These are phyloP conservation scores for Cynopterus sphinx DNA, from an alignment of 2,797 vertebrate species.

Conservation along the genomic window DNA sequence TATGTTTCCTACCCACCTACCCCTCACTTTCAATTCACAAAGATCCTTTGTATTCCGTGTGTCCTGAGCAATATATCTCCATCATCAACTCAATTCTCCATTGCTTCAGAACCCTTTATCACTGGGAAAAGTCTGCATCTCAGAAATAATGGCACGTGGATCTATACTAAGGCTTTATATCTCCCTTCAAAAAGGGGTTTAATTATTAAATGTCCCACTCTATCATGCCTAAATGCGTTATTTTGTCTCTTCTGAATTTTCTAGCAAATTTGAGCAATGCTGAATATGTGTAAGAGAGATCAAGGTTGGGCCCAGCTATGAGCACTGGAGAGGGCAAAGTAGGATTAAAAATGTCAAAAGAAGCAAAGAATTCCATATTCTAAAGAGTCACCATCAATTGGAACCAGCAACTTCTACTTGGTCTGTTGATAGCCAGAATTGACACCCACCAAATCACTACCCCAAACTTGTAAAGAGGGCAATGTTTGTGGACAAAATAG, in stretches of 20 bases:
- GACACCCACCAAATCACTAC: neutral
- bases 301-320: neutral
- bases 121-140: neutral
- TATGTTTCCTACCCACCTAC: neutral
- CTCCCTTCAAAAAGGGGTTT: neutral
- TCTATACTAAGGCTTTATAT: neutral
- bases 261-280: neutral
- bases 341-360: neutral
- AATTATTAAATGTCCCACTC: neutral
- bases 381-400: neutral
- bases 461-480: neutral
- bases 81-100: neutral
- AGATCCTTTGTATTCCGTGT: neutral
- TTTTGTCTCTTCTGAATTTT: neutral
- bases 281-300: neutral
- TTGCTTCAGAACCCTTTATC: neutral
- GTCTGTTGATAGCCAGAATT: neutral
- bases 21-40: neutral
- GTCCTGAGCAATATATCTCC: neutral
- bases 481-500: neutral
- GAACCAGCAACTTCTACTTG: neutral
- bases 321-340: neutral
- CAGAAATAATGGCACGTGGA: neutral
- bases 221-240: neutral
- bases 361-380: neutral